Conservation (phyloP, 2,797 vertebrate genomes). For the Apodemus agrarius region DNA sequence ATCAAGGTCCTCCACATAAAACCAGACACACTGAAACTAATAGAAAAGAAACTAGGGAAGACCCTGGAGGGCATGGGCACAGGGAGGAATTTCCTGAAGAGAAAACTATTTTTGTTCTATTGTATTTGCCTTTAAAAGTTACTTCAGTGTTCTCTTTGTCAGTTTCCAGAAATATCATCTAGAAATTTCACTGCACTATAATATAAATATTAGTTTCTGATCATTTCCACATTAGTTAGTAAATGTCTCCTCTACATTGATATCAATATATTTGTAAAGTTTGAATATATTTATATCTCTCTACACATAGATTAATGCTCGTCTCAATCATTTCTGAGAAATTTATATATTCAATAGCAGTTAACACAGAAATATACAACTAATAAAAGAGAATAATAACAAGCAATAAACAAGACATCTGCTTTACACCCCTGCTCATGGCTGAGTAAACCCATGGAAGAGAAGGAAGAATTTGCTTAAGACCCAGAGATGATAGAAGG, state of each 20-base stretch:
- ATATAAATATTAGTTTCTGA: neutral
- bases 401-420: neutral
- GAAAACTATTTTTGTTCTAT: neutral
- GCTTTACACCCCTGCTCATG: no score
- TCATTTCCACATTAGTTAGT: neutral
- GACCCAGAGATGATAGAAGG: neutral
- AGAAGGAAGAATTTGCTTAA: neutral
- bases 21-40: no score
- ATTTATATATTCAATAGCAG: neutral
- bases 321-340: neutral
- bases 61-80: no score
- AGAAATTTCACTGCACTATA: neutral
- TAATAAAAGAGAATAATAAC: neutral
- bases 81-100: neutral
- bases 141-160: neutral
- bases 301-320: neutral
- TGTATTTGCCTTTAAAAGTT: neutral
- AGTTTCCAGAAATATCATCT: neutral
- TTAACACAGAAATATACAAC: neutral
- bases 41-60: no score
- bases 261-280: neutral
- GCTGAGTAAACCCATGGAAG: neutral
- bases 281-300: neutral
- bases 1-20: no score
- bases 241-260: neutral